Evolutionary conservation across 2,888 invertebrate genomes (phyloP).

Genomic region (Branchipolynoe longqiensis): DNA sequence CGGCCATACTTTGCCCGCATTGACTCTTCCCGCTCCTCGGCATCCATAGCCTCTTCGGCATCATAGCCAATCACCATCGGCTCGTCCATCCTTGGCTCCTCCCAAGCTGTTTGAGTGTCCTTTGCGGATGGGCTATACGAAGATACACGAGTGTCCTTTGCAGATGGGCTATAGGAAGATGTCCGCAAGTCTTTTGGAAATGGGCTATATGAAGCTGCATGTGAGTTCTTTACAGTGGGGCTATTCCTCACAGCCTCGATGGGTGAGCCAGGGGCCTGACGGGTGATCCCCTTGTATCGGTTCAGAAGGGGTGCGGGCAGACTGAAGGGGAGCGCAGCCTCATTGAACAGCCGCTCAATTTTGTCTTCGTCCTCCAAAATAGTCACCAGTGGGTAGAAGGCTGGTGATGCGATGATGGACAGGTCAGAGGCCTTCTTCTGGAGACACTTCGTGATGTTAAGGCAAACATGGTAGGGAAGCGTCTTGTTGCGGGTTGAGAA

Average conservation of each 20-base stretch:
- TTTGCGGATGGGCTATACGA: no score
- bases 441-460: slow-evolving; percentile 75
- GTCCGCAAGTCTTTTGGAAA: not conserved
- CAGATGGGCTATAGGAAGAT: no score
- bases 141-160: no score
- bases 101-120: no score
- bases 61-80: no score
- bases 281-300: slow-evolving; percentile 21
- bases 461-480: slow-evolving; percentile 71
- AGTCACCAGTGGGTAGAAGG: slow-evolving; percentile 76
- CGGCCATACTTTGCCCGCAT: not conserved
- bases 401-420: slow-evolving; percentile 71
- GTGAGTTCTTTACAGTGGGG: not conserved
- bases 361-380: slow-evolving; percentile 74
- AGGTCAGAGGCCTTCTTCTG: slow-evolving; percentile 71
- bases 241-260: not conserved
- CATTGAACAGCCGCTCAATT: slow-evolving; percentile 68
- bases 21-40: not conserved
- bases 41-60: not conserved
- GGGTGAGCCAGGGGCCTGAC: not conserved
- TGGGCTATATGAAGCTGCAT: no score
- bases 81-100: no score
- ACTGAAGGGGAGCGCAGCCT: slow-evolving; percentile 71
- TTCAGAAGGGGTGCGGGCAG: no score
- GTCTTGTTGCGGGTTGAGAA: slow-evolving; percentile 72